Conservation (phyloP, 2,888 invertebrate genomes). For the Trichacis sp. region DNA sequence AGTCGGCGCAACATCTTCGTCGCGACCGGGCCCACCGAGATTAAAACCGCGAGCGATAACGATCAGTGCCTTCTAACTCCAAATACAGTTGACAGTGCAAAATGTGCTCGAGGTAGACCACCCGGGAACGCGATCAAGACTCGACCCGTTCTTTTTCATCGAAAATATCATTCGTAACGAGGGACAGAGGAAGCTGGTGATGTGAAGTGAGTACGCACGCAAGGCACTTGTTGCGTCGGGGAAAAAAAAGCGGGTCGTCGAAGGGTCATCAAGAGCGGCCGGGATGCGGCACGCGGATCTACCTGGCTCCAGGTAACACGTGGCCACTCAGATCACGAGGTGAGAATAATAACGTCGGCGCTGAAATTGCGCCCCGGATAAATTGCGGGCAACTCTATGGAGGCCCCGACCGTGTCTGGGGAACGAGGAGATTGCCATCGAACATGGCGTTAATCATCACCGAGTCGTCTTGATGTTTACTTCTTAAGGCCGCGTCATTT, state of each 20-base stretch:
- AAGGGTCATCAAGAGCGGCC: slow-evolving; percentile 52
- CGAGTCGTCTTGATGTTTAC: too few relatives aligned
- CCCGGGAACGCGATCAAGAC: too few relatives aligned
- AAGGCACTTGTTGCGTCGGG: neutral
- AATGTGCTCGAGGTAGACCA: too few relatives aligned
- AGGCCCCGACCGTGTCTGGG: too few relatives aligned
- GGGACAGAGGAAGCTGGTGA: slow-evolving; percentile 7
- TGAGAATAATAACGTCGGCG: slow-evolving; percentile 47
- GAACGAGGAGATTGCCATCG: too few relatives aligned
- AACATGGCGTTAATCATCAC: too few relatives aligned
- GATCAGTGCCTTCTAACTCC: neutral
- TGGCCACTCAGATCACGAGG: slow-evolving; percentile 65
- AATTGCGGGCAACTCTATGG: too few relatives aligned
- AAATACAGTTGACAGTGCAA: slow-evolving; percentile 15
- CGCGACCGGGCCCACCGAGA: slow-evolving; percentile 56
- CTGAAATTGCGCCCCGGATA: too few relatives aligned
- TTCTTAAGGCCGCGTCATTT: too few relatives aligned
- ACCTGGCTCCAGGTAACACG: slow-evolving; percentile 65
- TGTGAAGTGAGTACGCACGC: slow-evolving; percentile 9
- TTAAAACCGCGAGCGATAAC: slow-evolving; percentile 6
- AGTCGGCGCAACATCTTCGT: slow-evolving; percentile 67
- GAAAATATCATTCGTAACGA: neutral
- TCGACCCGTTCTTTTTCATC: too few relatives aligned
- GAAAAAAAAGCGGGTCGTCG: slow-evolving; percentile 14
- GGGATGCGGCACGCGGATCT: slow-evolving; percentile 67